Conservation (phyloP, 2,888 invertebrate species). For the Troglohyphantes excavatus region DNA sequence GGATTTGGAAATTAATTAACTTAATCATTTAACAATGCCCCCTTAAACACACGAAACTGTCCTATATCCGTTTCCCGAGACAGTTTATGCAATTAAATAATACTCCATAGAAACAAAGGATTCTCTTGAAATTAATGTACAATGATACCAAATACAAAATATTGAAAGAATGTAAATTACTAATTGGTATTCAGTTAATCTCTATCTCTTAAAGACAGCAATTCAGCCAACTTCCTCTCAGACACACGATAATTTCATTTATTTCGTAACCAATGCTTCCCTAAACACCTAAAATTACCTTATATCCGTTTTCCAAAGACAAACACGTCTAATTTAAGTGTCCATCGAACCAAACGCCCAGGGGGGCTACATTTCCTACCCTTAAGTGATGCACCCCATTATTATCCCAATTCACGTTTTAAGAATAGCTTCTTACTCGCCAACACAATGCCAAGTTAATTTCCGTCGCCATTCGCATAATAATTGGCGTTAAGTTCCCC, state of each 20-base stretch:
- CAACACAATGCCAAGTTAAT: slow-evolving; percentile 61
- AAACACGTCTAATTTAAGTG: slow-evolving; percentile 48
- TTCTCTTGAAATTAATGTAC: no score
- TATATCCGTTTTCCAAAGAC: slow-evolving; percentile 23
- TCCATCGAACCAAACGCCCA: slow-evolving; percentile 53
- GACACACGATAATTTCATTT: neutral
- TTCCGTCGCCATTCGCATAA: slow-evolving; percentile 56
- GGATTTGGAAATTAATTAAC: no score
- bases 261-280: neutral
- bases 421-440: neutral
- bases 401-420: slow-evolving; percentile 35
- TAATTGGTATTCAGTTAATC: neutral
- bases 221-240: neutral
- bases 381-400: slow-evolving; percentile 19
- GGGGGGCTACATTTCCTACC: slow-evolving; percentile 8
- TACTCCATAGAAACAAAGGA: no score
- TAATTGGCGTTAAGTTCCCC: slow-evolving; percentile 59
- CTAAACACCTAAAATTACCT: slow-evolving; percentile 12
- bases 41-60: no score
- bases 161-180: neutral
- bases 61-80: no score
- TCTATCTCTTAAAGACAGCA: no score
- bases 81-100: no score
- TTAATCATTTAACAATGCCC: no score
- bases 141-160: neutral